Conservation (phyloP, 2,888 invertebrate species). For the Ectobius pallidus region DNA sequence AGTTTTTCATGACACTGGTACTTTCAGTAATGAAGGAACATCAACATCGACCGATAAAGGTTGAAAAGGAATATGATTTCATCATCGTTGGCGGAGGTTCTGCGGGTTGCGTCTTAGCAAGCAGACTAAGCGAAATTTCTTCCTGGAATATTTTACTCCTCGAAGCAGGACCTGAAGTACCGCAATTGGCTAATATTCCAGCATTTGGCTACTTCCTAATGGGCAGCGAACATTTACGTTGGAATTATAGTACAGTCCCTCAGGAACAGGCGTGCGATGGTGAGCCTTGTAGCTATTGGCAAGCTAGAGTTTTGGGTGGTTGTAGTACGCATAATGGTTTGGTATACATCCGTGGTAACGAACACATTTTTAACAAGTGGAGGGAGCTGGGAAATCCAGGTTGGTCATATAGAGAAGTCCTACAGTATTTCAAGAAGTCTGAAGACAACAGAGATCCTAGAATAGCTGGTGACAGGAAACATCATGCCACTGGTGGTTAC, state of each 20-base stretch:
- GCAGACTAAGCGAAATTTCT: background rate
- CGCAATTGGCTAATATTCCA: background rate
- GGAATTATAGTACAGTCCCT: background rate
- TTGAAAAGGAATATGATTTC: background rate
- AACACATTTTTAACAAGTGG: background rate
- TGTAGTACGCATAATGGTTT: background rate
- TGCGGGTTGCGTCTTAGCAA: too few species aligned
- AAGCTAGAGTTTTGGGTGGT: background rate
- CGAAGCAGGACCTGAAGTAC: background rate
- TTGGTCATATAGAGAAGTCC: slow-evolving; percentile 67
- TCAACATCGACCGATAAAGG: too few species aligned
- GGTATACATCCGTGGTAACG: background rate
- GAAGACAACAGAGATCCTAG: too few species aligned
- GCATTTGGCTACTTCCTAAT: background rate
- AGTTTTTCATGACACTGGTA: too few species aligned
- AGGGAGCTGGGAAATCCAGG: slow-evolving; percentile 52
- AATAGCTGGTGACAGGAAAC: too few species aligned
- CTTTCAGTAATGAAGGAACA: too few species aligned
- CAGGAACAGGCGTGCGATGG: background rate
- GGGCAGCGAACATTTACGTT: background rate
- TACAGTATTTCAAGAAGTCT: slow-evolving; percentile 78
- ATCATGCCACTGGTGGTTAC: too few species aligned
- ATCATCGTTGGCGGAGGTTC: too few species aligned
- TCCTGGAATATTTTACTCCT: background rate
- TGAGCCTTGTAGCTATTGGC: background rate